phyloP scores from a whole-genome alignment of 2,888 invertebrate species.

The Mactromeris polynyma region DNA sequence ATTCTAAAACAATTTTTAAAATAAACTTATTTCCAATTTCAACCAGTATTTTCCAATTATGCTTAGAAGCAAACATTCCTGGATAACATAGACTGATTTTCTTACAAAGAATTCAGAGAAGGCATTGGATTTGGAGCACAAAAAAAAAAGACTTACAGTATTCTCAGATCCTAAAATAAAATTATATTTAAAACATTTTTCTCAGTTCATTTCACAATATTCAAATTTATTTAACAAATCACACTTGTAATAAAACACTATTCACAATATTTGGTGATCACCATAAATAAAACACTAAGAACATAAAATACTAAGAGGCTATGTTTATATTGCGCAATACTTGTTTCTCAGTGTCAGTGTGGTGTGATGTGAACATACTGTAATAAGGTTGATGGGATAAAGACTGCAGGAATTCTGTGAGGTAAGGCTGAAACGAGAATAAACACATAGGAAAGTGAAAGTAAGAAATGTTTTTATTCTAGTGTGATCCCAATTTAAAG shows the following conservation, averaged over 20 bases:
- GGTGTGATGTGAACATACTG: constrained; percentile 89
- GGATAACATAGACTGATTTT: too few species aligned
- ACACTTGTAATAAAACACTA: neutral
- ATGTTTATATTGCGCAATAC: constrained; percentile 87
- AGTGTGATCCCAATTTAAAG: too few species aligned
- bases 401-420: constrained; percentile 90
- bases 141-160: too few species aligned
- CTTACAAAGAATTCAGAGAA: too few species aligned
- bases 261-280: neutral
- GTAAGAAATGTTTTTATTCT: too few species aligned
- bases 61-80: too few species aligned
- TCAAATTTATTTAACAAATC: neutral
- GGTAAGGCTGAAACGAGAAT: constrained; percentile 88
- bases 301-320: constrained; percentile 10
- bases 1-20: neutral
- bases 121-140: too few species aligned
- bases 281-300: neutral
- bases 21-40: too few species aligned
- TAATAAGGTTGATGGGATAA: constrained; percentile 91
- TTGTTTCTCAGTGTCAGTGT: constrained; percentile 89
- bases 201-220: neutral
- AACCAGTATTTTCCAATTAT: too few species aligned
- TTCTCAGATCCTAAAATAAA: too few species aligned
- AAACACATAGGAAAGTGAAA: neutral
- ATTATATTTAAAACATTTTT: neutral